These are phyloP conservation scores for Alloplasta piceator DNA, from an alignment of 2,888 invertebrate species.

Conservation along the genomic window DNA sequence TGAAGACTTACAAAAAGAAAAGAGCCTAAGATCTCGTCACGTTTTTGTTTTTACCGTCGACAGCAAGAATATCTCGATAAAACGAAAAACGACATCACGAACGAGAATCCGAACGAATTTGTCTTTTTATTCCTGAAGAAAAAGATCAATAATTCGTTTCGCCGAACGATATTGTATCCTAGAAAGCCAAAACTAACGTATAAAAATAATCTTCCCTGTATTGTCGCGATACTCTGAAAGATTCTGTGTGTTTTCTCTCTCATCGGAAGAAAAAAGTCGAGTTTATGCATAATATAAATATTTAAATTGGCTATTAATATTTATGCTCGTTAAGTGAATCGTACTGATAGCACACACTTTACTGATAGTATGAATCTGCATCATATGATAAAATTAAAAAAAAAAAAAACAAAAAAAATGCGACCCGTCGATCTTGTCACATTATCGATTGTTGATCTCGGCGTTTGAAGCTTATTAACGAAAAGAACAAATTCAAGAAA, in stretches of 20 bases:
- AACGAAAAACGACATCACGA: not conserved
- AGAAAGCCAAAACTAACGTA: not conserved
- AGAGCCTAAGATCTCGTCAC: too few species aligned
- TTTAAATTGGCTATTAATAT: conserved; percentile 24
- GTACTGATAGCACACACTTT: conserved; percentile 17
- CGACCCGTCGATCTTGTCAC: conserved; percentile 35
- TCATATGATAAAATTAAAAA: conserved; percentile 14
- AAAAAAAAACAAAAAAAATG: conserved; percentile 25
- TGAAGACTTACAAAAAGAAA: too few species aligned
- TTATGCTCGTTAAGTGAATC: conserved; percentile 45
- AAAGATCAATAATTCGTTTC: not conserved
- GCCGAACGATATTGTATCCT: not conserved
- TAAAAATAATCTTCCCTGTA: not conserved
- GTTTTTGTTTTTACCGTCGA: too few species aligned
- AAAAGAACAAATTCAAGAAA: conserved; percentile 15
- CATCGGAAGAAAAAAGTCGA: conserved; percentile 13
- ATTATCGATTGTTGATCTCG: conserved; percentile 20
- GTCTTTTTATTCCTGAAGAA: not conserved
- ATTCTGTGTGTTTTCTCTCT: not conserved
- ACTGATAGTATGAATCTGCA: conserved; percentile 9
- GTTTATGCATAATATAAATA: conserved; percentile 34
- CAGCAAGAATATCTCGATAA: too few species aligned
- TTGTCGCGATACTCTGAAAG: not conserved
- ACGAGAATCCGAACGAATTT: not conserved
- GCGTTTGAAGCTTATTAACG: conserved; percentile 28